Evolutionary conservation across 2,888 invertebrate species (phyloP).

Genomic region (Norana najaformis): DNA sequence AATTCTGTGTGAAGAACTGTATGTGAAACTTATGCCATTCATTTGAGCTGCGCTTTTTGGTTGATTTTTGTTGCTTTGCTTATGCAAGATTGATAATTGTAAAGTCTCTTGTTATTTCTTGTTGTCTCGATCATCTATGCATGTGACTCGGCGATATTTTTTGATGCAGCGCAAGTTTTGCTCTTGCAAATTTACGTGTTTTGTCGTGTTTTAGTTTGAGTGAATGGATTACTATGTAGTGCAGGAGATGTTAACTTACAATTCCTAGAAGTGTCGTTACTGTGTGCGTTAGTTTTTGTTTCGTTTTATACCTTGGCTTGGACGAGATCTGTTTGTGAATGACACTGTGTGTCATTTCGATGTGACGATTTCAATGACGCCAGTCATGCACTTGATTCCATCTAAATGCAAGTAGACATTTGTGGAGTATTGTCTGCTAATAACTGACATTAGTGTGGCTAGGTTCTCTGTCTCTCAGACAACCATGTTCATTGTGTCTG

Average conservation of each 20-base stretch:
- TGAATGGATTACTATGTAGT: neutral
- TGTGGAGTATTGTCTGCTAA: neutral
- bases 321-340: neutral
- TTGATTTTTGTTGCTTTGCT: neutral
- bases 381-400: neutral
- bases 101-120: constrained; percentile 13
- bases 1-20: neutral
- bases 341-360: neutral
- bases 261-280: neutral
- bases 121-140: neutral
- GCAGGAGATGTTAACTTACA: neutral
- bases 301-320: neutral
- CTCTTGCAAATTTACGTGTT: neutral
- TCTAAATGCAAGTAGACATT: neutral
- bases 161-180: neutral
- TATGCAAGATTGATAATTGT: neutral
- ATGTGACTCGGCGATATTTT: neutral
- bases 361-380: neutral
- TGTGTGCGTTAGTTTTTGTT: neutral
- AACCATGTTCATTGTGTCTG: no score
- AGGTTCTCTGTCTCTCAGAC: no score
- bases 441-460: no score
- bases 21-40: neutral
- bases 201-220: neutral
- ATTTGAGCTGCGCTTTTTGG: neutral